Evolutionary conservation across 2,797 vertebrate species (phyloP).

Genomic region (Aeoliscus strigatus): DNA sequence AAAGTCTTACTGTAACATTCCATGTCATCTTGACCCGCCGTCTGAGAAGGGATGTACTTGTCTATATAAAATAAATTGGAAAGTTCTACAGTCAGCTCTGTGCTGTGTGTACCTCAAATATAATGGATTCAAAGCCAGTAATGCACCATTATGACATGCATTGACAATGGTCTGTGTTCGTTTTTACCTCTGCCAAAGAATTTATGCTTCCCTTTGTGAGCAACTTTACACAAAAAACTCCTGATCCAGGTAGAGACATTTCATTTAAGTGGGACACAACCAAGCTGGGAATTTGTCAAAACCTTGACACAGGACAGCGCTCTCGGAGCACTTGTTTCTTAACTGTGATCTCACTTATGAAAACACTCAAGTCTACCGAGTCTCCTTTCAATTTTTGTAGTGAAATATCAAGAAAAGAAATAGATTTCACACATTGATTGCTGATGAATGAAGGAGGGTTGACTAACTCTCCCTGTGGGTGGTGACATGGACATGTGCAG

Average conservation of each 20-base stretch:
- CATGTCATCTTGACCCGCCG: constrained; percentile 89
- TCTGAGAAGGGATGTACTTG: constrained; percentile 87
- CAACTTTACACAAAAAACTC: too few species aligned
- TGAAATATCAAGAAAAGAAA: neutral
- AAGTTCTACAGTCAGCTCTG: constrained; percentile 83
- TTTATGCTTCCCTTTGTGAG: too few species aligned
- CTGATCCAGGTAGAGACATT: too few species aligned
- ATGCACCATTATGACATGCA: neutral
- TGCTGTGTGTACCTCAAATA: constrained; percentile 26
- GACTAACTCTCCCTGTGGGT: neutral
- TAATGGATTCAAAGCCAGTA: neutral
- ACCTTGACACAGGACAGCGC: too few species aligned
- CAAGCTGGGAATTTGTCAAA: too few species aligned
- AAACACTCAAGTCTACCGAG: neutral
- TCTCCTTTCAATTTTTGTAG: too few species aligned
- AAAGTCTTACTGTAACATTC: constrained; percentile 97
- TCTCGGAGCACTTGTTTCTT: too few species aligned
- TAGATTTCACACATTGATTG: neutral
- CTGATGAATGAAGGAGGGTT: neutral
- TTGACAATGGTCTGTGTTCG: too few species aligned
- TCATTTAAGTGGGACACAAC: too few species aligned
- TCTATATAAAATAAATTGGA: constrained; percentile 97
- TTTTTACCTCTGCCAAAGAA: too few species aligned
- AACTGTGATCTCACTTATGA: neutral
- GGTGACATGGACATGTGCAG: neutral